Evolutionary conservation across 92 coral and sea anemone genomes (phyloP).

Genomic region (Umimayanthus kanabou): DNA sequence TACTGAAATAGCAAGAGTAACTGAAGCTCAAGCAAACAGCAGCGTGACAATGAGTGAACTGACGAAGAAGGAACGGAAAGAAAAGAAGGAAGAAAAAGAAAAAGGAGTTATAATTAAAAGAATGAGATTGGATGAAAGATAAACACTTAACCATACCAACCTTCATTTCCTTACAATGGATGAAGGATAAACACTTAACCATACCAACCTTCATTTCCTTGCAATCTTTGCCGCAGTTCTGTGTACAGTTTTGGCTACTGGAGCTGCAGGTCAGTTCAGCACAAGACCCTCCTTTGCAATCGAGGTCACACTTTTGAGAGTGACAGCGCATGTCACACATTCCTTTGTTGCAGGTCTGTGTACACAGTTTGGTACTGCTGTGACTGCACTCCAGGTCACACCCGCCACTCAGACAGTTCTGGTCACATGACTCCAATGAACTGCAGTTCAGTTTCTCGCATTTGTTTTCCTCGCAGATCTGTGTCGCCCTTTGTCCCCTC

Average conservation of each 20-base stretch:
- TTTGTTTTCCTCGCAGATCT: constrained; percentile 35
- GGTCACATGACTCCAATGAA: constrained; percentile 20
- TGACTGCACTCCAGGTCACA: constrained; percentile 22
- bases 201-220: constrained; percentile 28
- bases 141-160: neutral
- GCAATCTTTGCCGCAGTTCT: constrained; percentile 34
- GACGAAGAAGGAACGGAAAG: too few relatives aligned
- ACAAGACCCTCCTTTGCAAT: constrained; percentile 28
- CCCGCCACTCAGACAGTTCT: constrained; percentile 28
- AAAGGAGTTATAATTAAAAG: too few relatives aligned
- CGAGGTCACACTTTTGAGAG: constrained; percentile 14
- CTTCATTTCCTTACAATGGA: constrained; percentile 15
- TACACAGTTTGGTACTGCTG: constrained; percentile 3
- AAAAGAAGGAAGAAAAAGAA: too few relatives aligned
- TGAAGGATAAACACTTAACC: neutral
- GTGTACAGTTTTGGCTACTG: constrained; percentile 26
- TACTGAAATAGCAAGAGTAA: too few relatives aligned
- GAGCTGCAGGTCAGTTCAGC: neutral
- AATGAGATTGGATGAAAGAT: neutral
- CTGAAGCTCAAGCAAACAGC: too few relatives aligned
- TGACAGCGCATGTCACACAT: constrained; percentile 24
- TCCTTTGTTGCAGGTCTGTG: constrained; percentile 28
- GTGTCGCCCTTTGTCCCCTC: constrained; percentile 16
- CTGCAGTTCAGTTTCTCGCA: constrained; percentile 18
- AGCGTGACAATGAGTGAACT: too few relatives aligned